Base-by-base conservation (phyloP, 2,797 vertebrate genomes). In the Malurus leucopterus region DNA sequence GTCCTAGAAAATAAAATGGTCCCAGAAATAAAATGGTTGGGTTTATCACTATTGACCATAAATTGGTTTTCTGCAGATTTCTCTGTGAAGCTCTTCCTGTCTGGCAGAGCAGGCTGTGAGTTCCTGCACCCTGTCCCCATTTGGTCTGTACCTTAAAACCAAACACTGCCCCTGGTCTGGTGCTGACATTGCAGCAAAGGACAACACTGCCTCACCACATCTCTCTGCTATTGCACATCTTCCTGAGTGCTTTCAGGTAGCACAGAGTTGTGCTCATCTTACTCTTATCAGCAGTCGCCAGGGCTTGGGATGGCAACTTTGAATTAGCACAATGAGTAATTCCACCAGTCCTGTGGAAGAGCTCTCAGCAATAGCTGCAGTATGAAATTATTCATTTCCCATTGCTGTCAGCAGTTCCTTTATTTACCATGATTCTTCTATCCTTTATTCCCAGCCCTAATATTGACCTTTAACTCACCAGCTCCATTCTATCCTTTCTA, bases 401-500 rank as follows among this genome's bases (percentile, higher is more conserved):
- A 16, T 57, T 51, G 59, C 84, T 92, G 64, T 84, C 95, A 89
- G 93, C 90, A 78, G 38, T 88, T 72, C 75, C 90, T 94, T 86
- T 86, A 85, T 92, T 93, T 83, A 90, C 46, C 11, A 1, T 30
- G 68, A 71, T 65, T 94, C 80, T 90, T 82, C 74, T 57, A 2
- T 79, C 41, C 71, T 88, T 93, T 91, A 84, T 84, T 74, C 84
- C 50, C 73, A 82, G 72, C 46, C 71, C 71, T 86, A 55, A 34
- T 82, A 83, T 21, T 72, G 82, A 77, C 88, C 86, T 92, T 93
- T 90, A 69, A 38, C 61, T 91, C 82, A 11, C 18, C 0, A 0
- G 18, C 59, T 79, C 44, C 0, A 0, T 80, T 89, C 64, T 41
- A 4, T 17, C 43, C 69, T 72, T 70, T 73, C 43, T 75, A 34